phyloP scores from a whole-genome alignment of 1,140 invertebrate genomes.

The Drosophila lini region DNA sequence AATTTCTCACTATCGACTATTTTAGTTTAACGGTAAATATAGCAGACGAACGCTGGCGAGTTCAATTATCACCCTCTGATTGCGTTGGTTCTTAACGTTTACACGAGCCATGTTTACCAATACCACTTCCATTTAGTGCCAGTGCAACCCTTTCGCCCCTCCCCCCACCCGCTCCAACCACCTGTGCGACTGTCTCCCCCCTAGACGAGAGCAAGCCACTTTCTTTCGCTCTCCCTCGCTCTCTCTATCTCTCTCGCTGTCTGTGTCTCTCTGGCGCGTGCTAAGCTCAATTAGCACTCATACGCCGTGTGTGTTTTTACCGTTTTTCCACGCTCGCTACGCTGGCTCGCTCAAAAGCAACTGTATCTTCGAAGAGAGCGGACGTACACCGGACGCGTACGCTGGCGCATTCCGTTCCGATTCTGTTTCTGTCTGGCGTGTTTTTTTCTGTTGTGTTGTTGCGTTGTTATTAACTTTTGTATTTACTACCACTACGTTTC shows the following conservation, averaged over 20 bases:
- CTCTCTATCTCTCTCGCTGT: background rate
- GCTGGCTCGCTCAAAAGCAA: constrained; percentile 49
- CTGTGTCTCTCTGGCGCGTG: constrained; percentile 31
- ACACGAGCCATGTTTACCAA: constrained; percentile 28
- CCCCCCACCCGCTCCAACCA: constrained; percentile 32
- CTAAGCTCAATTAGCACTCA: constrained; percentile 47
- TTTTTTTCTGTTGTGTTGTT: constrained; percentile 55
- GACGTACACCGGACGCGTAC: constrained; percentile 49
- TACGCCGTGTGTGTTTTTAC: constrained; percentile 42
- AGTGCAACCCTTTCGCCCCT: background rate
- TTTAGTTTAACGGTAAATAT: constrained; percentile 61
- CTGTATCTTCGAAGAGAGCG: constrained; percentile 64
- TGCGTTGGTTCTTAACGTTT: constrained; percentile 37
- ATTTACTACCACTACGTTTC: constrained; percentile 66
- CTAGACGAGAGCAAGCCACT: constrained; percentile 14
- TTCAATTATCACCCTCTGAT: constrained; percentile 67
- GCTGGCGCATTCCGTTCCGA: constrained; percentile 44
- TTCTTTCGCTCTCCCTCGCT: constrained; percentile 22
- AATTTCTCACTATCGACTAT: constrained; percentile 19
- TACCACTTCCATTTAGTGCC: constrained; percentile 50
- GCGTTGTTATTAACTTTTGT: constrained; percentile 80
- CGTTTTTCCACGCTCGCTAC: constrained; percentile 13
- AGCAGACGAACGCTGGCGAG: constrained; percentile 17
- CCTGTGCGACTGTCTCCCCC: constrained; percentile 38
- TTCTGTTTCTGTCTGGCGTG: constrained; percentile 48